A percentile compares a stretch with the other conserved stretches of the same genome.
phyloP scores from a whole-genome alignment of 2,888 invertebrate genomes.

The Steinernema scapterisci region DNA sequence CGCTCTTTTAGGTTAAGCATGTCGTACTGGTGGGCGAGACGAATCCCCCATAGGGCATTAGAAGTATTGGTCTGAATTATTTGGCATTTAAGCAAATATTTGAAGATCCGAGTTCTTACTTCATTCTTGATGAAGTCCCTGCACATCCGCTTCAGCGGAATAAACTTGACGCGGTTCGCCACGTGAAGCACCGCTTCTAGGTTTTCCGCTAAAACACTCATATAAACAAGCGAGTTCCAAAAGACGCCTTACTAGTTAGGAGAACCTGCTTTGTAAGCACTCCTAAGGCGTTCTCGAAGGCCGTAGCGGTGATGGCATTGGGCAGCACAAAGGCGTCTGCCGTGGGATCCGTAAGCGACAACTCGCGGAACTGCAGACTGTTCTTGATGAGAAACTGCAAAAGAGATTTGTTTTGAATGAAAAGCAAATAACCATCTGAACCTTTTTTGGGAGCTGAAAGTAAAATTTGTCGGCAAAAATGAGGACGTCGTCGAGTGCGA shows the following conservation, averaged over 20 bases:
- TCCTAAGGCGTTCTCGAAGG: background rate
- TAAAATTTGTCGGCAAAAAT: background rate
- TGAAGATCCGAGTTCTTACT: background rate
- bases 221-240: background rate
- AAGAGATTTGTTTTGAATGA: background rate
- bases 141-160: background rate
- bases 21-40: background rate
- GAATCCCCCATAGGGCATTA: background rate
- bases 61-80: too few relatives aligned
- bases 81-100: too few relatives aligned
- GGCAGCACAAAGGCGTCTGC: background rate
- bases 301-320: background rate
- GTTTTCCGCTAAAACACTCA: background rate
- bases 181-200: background rate
- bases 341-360: background rate
- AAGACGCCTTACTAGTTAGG: background rate
- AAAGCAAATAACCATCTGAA: background rate
- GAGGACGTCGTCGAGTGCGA: background rate
- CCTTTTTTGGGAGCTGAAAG: conserved; percentile 11
- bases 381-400: background rate
- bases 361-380: background rate
- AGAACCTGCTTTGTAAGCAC: background rate
- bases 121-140: background rate
- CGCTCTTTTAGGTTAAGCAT: background rate
- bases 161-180: background rate